Percentiles rank a stretch among this genome's conserved stretches.
These are phyloP conservation scores for Aplidium turbinatum DNA, from an alignment of 23 tunicate genomes.

Conservation along the genomic window DNA sequence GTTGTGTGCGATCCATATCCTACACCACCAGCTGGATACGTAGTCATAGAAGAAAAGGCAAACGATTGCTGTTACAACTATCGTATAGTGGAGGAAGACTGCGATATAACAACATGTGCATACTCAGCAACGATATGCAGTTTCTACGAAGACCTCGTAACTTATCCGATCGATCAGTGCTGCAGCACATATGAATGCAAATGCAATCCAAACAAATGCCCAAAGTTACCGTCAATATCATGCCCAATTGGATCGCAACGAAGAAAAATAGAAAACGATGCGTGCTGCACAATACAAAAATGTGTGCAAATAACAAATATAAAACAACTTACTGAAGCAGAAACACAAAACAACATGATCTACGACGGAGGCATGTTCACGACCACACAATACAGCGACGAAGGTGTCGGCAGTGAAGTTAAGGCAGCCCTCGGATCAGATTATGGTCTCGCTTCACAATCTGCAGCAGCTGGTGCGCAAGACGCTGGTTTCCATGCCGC, in stretches of 20 bases:
- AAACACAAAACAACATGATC: background rate
- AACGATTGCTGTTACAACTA: constrained; percentile 77
- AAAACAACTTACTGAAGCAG: constrained; percentile 3
- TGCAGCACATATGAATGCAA: constrained; percentile 83
- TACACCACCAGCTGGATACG: constrained; percentile 42
- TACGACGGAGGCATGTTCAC: constrained; percentile 1
- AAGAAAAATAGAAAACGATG: constrained; percentile 23
- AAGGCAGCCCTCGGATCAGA: constrained; percentile 37
- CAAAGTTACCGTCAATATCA: constrained; percentile 29
- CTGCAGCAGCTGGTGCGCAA: no score
- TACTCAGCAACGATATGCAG: constrained; percentile 58
- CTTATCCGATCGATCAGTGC: constrained; percentile 75
- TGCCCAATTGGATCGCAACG: constrained; percentile 69
- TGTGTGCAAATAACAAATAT: constrained; percentile 38
- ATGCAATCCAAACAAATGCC: constrained; percentile 73
- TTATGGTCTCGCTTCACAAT: no score
- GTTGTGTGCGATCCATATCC: constrained; percentile 68
- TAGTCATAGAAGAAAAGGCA: constrained; percentile 72
- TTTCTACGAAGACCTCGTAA: constrained; percentile 50
- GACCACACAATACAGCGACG: constrained; percentile 6
- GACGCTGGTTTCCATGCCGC: background rate
- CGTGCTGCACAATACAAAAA: constrained; percentile 64
- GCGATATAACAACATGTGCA: constrained; percentile 52
- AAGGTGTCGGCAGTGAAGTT: background rate
- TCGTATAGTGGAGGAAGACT: constrained; percentile 44